Evolutionary conservation across 2,113 vertebrate genomes (phyloP), one percentile per base, ranked within the genome.

Genomic region (Prionailurus viverrinus): DNA sequence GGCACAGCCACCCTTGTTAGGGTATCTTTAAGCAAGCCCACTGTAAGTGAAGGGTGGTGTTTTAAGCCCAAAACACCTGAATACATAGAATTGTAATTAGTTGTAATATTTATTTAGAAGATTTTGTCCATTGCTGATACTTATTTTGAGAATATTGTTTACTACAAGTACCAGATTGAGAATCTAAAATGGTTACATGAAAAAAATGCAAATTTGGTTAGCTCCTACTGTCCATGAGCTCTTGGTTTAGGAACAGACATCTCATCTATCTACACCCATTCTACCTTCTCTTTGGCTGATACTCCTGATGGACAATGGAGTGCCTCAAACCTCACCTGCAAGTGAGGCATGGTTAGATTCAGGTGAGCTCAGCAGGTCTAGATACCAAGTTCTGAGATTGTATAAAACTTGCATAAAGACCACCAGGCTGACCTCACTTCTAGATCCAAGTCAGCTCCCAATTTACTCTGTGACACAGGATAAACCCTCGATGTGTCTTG

Each of bases 101-200:
- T 29, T 63, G 9, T 53, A 19, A 71, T n/a, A 13, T 66, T 91
- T 68, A 36, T 58, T 93, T 91, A 93, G 86, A 76, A 94, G 41
- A 53, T 23, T 25, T 51, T 63, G 11, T 36, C 78, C 31, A n/a
- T 45, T 69, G 19, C 11, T 63, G 73, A 58, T 3, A 66, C 21
- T 68, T 89, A 51, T 41, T 91, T 58, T 39, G 73, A 80, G 58
- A 93, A 63, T 78, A 41, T 10, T 27, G 25, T n/a, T 81, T 41
- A 81, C 10, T 48, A 18, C 4, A 53, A 55, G 51, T 61, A 11
- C 11, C 61, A 68, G 41, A 66, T 68, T 73, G 90, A 95, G 73
- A 92, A 36, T 12, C 39, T 39, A 71, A 36, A 18, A 41, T 29
- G 33, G 7, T 27, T 69, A 31, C 13, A 76, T 74, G 51, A 73